These are phyloP conservation scores for Melanitta fusca DNA, from an alignment of 2,797 vertebrate genomes.

Conservation along the genomic window DNA sequence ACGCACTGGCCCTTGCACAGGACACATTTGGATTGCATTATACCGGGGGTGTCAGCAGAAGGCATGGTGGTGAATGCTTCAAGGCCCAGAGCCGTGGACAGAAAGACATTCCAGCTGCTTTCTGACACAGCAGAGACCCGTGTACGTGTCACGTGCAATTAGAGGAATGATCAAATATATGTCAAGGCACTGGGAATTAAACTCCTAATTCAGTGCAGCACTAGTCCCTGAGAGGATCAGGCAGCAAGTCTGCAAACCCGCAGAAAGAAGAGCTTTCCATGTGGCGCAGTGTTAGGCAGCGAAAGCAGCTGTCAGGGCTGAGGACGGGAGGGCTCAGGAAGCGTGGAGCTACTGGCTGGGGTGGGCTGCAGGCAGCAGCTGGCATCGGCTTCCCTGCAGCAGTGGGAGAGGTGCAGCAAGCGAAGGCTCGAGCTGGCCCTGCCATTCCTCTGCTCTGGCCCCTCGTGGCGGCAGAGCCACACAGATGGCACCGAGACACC, in stretches of 20 bases:
- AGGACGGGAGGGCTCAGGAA: neutral
- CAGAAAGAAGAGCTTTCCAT: rapidly evolving
- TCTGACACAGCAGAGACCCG: neutral
- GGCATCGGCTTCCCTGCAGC: neutral
- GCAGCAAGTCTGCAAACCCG: neutral
- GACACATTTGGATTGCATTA: rapidly evolving
- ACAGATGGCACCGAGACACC: neutral
- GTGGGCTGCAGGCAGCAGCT: neutral
- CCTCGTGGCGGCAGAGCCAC: neutral
- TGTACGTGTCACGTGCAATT: rapidly evolving
- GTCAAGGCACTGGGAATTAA: rapidly evolving
- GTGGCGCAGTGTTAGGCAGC: rapidly evolving
- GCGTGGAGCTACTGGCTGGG: rapidly evolving
- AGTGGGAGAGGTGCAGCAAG: neutral
- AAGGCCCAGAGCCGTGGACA: neutral
- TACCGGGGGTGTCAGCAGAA: rapidly evolving
- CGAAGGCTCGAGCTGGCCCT: neutral
- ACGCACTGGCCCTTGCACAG: rapidly evolving
- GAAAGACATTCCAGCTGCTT: neutral
- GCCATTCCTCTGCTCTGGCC: neutral
- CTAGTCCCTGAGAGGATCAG: rapidly evolving
- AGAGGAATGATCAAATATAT: rapidly evolving
- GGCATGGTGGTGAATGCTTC: rapidly evolving
- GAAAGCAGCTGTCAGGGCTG: neutral
- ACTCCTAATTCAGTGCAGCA: neutral